A percentile compares a stretch with the other conserved stretches of the same genome.
phyloP scores from a whole-genome alignment of 2,797 vertebrate species.

The Decapterus maruadsi region DNA sequence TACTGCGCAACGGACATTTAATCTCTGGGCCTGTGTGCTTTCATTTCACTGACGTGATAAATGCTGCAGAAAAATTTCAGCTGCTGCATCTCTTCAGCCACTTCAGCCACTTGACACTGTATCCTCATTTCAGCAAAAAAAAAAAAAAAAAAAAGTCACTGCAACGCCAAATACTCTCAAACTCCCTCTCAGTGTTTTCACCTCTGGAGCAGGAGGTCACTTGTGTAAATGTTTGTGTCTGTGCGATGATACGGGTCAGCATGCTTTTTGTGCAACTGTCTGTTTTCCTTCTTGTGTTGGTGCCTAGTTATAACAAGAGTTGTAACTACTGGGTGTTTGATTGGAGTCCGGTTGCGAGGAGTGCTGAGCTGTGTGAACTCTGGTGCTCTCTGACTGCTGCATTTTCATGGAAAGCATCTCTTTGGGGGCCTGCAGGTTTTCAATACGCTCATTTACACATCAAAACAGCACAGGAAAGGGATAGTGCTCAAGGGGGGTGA shows the following conservation, averaged over 20 bases:
- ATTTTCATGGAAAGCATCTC: conserved; percentile 90
- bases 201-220: conserved; percentile 20
- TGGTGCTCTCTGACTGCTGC: conserved; percentile 79
- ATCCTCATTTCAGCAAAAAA: conserved; percentile 30
- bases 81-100: conserved; percentile 48
- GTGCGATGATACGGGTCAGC: conserved; percentile 45
- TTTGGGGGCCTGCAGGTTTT: conserved; percentile 88
- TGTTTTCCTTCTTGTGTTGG: conserved; percentile 43
- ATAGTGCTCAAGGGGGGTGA: conserved; percentile 82
- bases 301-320: conserved; percentile 27
- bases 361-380: conserved; percentile 82
- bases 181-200: conserved; percentile 3
- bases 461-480: conserved; percentile 88
- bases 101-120: conserved; percentile 43
- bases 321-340: conserved; percentile 55
- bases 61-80: conserved; percentile 49
- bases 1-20: conserved; percentile 40
- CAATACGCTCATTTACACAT: conserved; percentile 90
- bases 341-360: conserved; percentile 69
- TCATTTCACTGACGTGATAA: conserved; percentile 45
- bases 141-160: conserved; percentile 5
- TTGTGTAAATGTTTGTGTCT: conserved; percentile 55
- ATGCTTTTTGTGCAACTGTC: conserved; percentile 19
- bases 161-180: conserved; percentile 20
- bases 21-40: conserved; percentile 52